Conservation (phyloP, 2,113 vertebrate genomes). For the Silurus glanis region DNA sequence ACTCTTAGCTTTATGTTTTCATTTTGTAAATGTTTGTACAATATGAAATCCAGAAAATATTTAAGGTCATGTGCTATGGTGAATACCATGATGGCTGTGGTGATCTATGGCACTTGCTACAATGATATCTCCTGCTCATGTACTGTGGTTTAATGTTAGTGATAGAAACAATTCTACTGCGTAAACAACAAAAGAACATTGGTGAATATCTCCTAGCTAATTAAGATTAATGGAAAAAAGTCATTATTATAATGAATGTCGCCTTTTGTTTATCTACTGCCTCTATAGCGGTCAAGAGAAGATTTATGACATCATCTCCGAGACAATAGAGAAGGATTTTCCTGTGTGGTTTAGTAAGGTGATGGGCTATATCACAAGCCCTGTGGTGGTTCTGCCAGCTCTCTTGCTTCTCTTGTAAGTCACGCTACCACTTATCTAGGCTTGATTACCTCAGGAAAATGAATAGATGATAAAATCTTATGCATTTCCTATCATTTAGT, state of each 20-base stretch:
- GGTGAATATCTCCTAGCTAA: neutral
- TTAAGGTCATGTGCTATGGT: neutral
- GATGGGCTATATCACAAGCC: slow-evolving; percentile 89
- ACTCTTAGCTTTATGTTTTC: neutral
- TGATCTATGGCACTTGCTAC: neutral
- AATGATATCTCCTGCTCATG: neutral
- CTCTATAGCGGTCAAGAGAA: slow-evolving; percentile 89
- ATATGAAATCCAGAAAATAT: neutral
- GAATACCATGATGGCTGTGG: neutral
- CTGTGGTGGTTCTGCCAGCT: slow-evolving; percentile 88
- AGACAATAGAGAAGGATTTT: slow-evolving; percentile 87
- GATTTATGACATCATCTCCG: slow-evolving; percentile 95
- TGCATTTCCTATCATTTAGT: neutral
- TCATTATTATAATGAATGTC: neutral
- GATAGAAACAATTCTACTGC: neutral
- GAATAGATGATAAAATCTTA: slow-evolving; percentile 13
- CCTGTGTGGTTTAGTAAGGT: slow-evolving; percentile 87
- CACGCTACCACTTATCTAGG: neutral
- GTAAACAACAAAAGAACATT: neutral
- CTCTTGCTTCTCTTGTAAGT: slow-evolving; percentile 89
- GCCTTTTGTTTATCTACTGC: neutral
- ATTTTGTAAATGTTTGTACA: neutral
- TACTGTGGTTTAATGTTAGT: neutral
- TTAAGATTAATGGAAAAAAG: neutral
- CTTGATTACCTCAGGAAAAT: slow-evolving; percentile 10